A percentile compares a stretch with the other conserved stretches of the same genome.
Evolutionary conservation across 2,888 invertebrate genomes (phyloP).

Genomic region (Brachypalpus laphriformis): DNA sequence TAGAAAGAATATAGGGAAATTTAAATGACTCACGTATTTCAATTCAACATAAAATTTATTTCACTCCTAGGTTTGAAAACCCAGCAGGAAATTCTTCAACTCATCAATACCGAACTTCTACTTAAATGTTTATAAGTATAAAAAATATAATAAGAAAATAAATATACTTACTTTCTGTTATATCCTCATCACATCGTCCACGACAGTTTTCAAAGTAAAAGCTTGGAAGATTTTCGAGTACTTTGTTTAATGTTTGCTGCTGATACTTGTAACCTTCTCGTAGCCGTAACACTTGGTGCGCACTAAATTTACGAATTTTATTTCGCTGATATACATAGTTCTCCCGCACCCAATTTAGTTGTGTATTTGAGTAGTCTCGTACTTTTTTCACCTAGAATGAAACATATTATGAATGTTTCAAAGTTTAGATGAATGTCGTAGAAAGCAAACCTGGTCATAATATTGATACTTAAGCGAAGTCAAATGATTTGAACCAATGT

Average conservation of each 20-base stretch:
- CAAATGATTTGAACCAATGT: slow-evolving; percentile 94
- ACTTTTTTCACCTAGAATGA: slow-evolving; percentile 91
- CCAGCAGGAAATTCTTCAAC: too few species aligned
- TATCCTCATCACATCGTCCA: slow-evolving; percentile 87
- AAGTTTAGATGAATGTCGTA: too few species aligned
- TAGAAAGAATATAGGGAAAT: too few species aligned
- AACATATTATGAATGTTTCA: background rate
- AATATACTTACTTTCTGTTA: slow-evolving; percentile 81
- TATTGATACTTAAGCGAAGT: slow-evolving; percentile 95
- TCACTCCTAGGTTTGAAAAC: too few species aligned
- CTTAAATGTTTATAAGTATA: too few species aligned
- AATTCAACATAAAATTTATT: too few species aligned
- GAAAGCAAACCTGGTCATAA: slow-evolving; percentile 90
- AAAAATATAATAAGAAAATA: too few species aligned
- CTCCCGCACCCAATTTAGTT: slow-evolving; percentile 96
- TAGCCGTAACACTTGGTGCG: slow-evolving; percentile 93
- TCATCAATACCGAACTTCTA: too few species aligned
- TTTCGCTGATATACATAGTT: slow-evolving; percentile 97
- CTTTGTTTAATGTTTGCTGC: slow-evolving; percentile 96
- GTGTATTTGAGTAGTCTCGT: slow-evolving; percentile 94
- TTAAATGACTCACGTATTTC: too few species aligned
- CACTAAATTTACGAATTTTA: slow-evolving; percentile 96
- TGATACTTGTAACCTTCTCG: slow-evolving; percentile 98
- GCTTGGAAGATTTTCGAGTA: slow-evolving; percentile 95
- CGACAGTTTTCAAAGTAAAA: slow-evolving; percentile 97